Percentiles rank a stretch among this genome's conserved stretches.
These are phyloP conservation scores for Ptilodon capucinus DNA, from an alignment of 2,888 invertebrate species.

Conservation along the genomic window DNA sequence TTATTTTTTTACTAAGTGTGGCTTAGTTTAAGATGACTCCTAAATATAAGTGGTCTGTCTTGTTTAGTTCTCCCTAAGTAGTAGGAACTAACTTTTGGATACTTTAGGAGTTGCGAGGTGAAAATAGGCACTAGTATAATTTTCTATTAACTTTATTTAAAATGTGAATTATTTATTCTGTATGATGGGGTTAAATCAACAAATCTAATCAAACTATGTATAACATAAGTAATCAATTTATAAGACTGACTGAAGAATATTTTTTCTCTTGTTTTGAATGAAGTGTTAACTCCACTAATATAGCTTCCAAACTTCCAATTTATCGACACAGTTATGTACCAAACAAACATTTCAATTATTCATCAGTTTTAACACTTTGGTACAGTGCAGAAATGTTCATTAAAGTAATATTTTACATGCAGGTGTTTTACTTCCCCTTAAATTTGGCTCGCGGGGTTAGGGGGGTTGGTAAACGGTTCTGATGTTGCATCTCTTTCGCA, in stretches of 20 bases:
- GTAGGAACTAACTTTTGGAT: no score
- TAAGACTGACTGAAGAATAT: conserved; percentile 29
- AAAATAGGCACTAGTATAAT: no score
- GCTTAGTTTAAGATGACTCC: no score
- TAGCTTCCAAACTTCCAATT: conserved; percentile 11
- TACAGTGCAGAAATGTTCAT: conserved; percentile 25
- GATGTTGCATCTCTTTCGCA: conserved; percentile 37
- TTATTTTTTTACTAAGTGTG: no score
- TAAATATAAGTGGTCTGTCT: no score
- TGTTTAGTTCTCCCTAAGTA: no score
- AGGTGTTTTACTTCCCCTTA: conserved; percentile 60
- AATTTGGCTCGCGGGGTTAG: conserved; percentile 49
- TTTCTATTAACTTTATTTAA: no score
- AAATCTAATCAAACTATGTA: not conserved
- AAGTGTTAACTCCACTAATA: not conserved
- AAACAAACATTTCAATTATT: conserved; percentile 13
- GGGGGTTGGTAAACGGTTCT: conserved; percentile 57
- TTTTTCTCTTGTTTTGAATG: not conserved
- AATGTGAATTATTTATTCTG: not conserved
- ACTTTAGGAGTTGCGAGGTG: no score
- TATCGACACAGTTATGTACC: conserved; percentile 13
- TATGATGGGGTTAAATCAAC: not conserved
- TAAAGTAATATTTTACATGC: conserved; percentile 41
- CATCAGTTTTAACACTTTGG: conserved; percentile 15
- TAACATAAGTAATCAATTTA: conserved; percentile 3